These are phyloP conservation scores for Falcunculus frontatus DNA, from an alignment of 2,113 vertebrate species.

Conservation along the genomic window DNA sequence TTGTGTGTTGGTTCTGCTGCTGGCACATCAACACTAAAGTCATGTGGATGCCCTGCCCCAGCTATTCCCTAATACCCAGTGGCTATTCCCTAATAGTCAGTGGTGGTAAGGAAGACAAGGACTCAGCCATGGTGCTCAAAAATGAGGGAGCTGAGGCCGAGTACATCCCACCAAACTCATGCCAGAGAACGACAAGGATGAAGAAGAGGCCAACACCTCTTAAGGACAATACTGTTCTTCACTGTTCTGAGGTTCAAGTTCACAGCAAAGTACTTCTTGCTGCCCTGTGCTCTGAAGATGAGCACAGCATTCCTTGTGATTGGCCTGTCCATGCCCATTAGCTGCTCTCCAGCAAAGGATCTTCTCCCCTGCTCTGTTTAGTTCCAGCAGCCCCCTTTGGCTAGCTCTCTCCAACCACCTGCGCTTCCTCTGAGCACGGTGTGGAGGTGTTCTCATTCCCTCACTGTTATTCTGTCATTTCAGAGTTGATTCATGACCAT, in stretches of 20 bases:
- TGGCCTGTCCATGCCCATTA: neutral
- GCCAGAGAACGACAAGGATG: neutral
- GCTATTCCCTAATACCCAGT: too few relatives aligned
- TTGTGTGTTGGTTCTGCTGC: neutral
- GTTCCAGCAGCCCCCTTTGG: neutral
- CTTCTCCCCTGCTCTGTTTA: neutral
- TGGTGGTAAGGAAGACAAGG: neutral
- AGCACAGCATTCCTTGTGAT: neutral
- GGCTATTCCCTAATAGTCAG: too few relatives aligned
- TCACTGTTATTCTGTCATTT: neutral
- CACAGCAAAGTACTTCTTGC: neutral
- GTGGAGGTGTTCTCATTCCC: neutral
- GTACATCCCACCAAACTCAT: neutral
- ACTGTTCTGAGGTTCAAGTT: neutral
- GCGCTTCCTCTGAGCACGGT: neutral
- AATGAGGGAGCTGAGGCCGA: neutral
- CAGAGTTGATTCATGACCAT: neutral
- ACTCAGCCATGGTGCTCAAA: neutral
- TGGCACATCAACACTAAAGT: neutral
- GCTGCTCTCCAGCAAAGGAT: neutral
- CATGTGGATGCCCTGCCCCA: fast-evolving
- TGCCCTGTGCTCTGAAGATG: neutral
- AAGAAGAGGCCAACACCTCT: neutral
- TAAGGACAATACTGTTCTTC: neutral
- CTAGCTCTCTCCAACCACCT: neutral